phyloP scores from a whole-genome alignment of 2,888 invertebrate species.

The Drosophila yooni region DNA sequence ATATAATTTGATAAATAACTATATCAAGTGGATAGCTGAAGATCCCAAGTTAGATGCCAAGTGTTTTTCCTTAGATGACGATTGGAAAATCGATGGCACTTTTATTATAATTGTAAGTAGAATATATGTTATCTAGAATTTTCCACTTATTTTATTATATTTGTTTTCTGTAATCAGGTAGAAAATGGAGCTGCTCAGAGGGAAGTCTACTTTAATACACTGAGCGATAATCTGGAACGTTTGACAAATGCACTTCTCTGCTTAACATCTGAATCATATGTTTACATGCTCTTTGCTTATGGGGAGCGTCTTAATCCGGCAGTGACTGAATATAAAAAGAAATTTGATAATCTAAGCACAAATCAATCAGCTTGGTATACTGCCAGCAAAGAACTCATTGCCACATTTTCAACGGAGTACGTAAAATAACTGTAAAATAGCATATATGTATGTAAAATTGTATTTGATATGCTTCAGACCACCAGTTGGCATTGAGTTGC shows the following conservation, averaged over 20 bases:
- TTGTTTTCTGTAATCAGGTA: slow-evolving; percentile 8
- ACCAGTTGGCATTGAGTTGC: slow-evolving; percentile 65
- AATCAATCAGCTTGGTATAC: slow-evolving; percentile 65
- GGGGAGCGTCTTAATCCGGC: slow-evolving; percentile 51
- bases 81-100: slow-evolving; percentile 82
- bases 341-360: slow-evolving; percentile 19
- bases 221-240: slow-evolving; percentile 61
- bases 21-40: slow-evolving; percentile 68
- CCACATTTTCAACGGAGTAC: slow-evolving; percentile 68
- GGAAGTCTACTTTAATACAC: slow-evolving; percentile 67
- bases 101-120: slow-evolving; percentile 76
- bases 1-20: slow-evolving; percentile 68
- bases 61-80: slow-evolving; percentile 77
- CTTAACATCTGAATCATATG: slow-evolving; percentile 35
- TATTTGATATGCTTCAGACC: slow-evolving; percentile 37
- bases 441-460: background rate
- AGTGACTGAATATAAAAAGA: slow-evolving; percentile 40
- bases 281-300: slow-evolving; percentile 50
- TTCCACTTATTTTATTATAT: background rate
- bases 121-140: background rate
- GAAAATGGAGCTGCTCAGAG: background rate
- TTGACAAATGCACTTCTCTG: slow-evolving; percentile 63
- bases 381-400: slow-evolving; percentile 60
- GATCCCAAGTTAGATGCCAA: slow-evolving; percentile 43
- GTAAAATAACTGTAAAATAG: slow-evolving; percentile 5